Base-by-base conservation (phyloP, 2,113 vertebrate genomes). In the Hydrolagus affinis region DNA sequence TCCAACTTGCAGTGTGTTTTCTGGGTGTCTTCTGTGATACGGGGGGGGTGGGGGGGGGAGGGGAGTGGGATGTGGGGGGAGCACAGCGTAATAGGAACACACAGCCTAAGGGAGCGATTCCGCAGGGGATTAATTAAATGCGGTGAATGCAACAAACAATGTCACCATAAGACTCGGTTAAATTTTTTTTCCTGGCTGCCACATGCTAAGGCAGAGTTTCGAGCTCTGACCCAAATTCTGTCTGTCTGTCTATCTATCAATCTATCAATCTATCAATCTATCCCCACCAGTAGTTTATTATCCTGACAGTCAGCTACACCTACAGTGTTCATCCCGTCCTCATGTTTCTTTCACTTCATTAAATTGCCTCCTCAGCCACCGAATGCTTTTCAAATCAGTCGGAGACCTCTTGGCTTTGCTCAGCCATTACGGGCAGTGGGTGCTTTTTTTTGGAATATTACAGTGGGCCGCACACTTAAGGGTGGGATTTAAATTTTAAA, bases 241-340 rank as follows among this genome's bases (percentile, higher is more conserved):
- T n/a, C n/a, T n/a, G n/a, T n/a, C n/a, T n/a, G n/a, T n/a, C n/a
- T n/a, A 68, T 83, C 66, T 66, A 68, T 44, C 6, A 1, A 68
- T 83, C 66, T 66, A 30, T 83, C 78, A n/a, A 68, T 83, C 66
- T 66, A 68, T 44, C 6, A 1, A 68, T 83, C 66, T 66, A 30
- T 83, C 78, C 19, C 32, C 30, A 83, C 17, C 21, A 83, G 78
- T 14, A 32, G 78, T 83, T 83, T 83, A 60, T 83, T 83, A 62
- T 60, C 32, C 66, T 83, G 78, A 66, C 78, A 83, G 60, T 62
- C 15, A 66, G 32, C 12, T 66, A 83, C 30, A 83, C 60, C 25
- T 62, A 64, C 60, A 64, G 32, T 83, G 66, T 83, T 83, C 23
- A 66, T 83, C 62, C 66, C 60, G 19, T 66, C 12, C 62, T 66